Percentiles rank a stretch among this genome's conserved stretches.
These are phyloP conservation scores for Bungarus multicinctus DNA, from an alignment of 2,113 vertebrate genomes.

Conservation along the genomic window DNA sequence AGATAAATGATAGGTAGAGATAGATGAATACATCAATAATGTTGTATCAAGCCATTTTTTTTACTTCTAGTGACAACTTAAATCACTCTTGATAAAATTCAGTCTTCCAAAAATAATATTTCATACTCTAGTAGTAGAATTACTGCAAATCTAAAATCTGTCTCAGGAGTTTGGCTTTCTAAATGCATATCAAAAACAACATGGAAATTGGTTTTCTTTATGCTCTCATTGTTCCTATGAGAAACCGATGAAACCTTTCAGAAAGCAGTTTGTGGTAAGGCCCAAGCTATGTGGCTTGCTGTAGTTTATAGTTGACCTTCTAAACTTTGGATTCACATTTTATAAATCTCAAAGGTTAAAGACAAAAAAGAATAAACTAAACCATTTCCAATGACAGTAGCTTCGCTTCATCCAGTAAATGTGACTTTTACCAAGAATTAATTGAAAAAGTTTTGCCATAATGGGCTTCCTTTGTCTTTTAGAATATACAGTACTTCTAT, in stretches of 20 bases:
- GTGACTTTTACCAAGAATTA: constrained; percentile 8
- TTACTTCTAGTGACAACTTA: not conserved
- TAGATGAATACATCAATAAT: not conserved
- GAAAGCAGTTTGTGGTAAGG: constrained; percentile 22
- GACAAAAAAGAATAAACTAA: constrained; percentile 22
- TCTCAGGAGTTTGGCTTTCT: constrained; percentile 21
- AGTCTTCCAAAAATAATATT: not conserved
- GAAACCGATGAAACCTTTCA: constrained; percentile 31
- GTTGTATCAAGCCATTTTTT: not conserved
- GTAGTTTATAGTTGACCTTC: constrained; percentile 35
- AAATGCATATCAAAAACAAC: not conserved
- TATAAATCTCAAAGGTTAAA: constrained; percentile 54
- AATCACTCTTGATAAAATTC: not conserved
- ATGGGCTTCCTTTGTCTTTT: constrained; percentile 24
- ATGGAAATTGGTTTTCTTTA: constrained; percentile 5
- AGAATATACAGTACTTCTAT: not conserved
- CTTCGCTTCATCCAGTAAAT: constrained; percentile 39
- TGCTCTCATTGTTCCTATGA: not conserved
- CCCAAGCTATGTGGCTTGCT: not conserved
- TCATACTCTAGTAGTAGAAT: not conserved
- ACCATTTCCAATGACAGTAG: constrained; percentile 52
- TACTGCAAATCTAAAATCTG: not conserved
- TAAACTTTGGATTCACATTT: constrained; percentile 35
- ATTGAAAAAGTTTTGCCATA: constrained; percentile 33
- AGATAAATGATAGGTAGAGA: not conserved